Evolutionary conservation across 1,140 invertebrate genomes (phyloP).

Genomic region (Cherax destructor): DNA sequence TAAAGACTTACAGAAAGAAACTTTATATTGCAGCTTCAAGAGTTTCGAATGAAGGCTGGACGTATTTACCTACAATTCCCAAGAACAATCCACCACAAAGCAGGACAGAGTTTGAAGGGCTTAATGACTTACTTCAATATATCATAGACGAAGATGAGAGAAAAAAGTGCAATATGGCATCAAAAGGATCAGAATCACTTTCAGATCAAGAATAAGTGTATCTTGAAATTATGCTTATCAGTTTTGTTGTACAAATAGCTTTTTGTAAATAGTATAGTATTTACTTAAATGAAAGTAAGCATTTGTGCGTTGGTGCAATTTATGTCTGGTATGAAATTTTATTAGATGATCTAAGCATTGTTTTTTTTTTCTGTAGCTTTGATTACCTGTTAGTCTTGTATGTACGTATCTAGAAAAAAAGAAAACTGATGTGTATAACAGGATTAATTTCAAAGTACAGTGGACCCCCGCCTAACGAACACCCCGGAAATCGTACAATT

Average conservation of each 20-base stretch:
- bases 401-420: too few species aligned
- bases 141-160: slow-evolving; percentile 74
- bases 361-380: too few species aligned
- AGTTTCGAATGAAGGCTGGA: slow-evolving; percentile 77
- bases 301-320: too few species aligned
- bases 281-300: too few species aligned
- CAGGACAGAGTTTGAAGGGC: slow-evolving; percentile 89
- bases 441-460: too few species aligned
- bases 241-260: background rate
- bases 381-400: too few species aligned
- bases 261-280: background rate
- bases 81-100: slow-evolving; percentile 88
- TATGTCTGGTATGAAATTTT: too few species aligned
- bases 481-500: too few species aligned
- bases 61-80: slow-evolving; percentile 84
- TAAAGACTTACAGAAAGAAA: too few species aligned
- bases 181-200: background rate
- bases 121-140: slow-evolving; percentile 88
- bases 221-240: background rate
- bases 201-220: background rate
- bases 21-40: slow-evolving; percentile 74
- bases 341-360: too few species aligned
- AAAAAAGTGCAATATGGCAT: slow-evolving; percentile 16
- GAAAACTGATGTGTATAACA: too few species aligned
- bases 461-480: too few species aligned